phyloP scores from a whole-genome alignment of 1,140 invertebrate species.

The Helicoverpa zea region DNA sequence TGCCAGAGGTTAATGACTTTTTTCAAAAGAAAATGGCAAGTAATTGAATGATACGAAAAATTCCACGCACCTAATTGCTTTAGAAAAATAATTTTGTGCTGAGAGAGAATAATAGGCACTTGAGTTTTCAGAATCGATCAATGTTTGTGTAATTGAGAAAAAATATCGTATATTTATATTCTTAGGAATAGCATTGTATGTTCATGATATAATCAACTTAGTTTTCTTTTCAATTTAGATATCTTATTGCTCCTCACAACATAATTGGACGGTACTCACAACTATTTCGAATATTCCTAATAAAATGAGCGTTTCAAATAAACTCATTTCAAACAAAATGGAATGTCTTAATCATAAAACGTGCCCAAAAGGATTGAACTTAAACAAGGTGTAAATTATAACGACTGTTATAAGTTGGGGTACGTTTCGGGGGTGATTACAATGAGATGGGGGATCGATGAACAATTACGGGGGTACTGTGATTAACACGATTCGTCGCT shows the following conservation, averaged over 20 bases:
- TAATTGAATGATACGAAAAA: background rate
- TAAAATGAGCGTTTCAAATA: background rate
- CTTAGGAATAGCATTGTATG: too few species aligned
- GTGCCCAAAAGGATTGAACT: slow-evolving; percentile 43
- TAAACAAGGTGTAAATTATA: slow-evolving; percentile 53
- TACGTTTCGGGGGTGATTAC: slow-evolving; percentile 34
- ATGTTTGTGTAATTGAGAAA: too few species aligned
- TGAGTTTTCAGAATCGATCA: too few species aligned
- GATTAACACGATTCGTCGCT: slow-evolving; percentile 52
- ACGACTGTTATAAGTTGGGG: slow-evolving; percentile 32
- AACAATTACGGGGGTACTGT: slow-evolving; percentile 54
- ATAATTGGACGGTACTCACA: too few species aligned
- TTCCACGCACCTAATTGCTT: background rate
- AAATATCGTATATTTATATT: too few species aligned
- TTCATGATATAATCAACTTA: too few species aligned
- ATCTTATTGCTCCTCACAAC: too few species aligned
- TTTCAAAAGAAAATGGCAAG: background rate
- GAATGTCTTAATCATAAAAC: background rate
- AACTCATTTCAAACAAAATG: background rate
- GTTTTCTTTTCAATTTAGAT: too few species aligned
- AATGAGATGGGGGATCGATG: slow-evolving; percentile 44
- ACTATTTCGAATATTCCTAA: too few species aligned
- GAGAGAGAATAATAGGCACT: too few species aligned
- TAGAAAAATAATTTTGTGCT: background rate
- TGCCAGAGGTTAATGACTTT: background rate